These are phyloP conservation scores for Ornithoptera alexandrae DNA, from an alignment of 2,888 invertebrate genomes.

Conservation along the genomic window DNA sequence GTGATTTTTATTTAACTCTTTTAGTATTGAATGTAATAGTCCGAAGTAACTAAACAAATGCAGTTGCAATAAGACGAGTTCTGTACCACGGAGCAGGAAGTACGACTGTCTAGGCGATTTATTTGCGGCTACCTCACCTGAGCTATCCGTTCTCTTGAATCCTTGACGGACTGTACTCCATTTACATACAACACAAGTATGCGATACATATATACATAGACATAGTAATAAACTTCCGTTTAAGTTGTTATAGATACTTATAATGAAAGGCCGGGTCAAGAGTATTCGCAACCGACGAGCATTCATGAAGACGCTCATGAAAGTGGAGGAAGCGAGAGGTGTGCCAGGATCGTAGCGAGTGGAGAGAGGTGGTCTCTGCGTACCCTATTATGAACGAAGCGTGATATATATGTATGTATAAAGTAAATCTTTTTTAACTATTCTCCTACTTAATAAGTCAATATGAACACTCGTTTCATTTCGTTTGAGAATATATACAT, in stretches of 20 bases:
- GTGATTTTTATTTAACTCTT: neutral
- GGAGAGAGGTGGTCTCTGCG: no score
- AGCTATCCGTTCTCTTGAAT: slow-evolving; percentile 43
- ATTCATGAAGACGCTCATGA: no score
- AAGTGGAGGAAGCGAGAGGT: no score
- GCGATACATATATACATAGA: neutral
- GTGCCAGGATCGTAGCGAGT: no score
- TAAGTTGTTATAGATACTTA: neutral
- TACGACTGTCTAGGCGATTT: slow-evolving; percentile 61
- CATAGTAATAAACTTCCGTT: no score
- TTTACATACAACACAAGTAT: slow-evolving; percentile 20
- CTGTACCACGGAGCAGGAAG: slow-evolving; percentile 60
- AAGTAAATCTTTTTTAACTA: neutral
- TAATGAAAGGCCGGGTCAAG: no score
- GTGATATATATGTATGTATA: neutral
- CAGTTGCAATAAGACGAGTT: slow-evolving; percentile 69
- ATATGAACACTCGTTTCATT: no score
- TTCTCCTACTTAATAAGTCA: no score
- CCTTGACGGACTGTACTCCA: slow-evolving; percentile 35
- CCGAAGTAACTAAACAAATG: neutral
- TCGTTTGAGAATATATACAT: no score
- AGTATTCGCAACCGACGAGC: no score
- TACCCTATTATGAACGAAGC: no score
- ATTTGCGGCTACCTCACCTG: slow-evolving; percentile 62
- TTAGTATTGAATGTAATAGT: neutral